Evolutionary conservation across 2,113 vertebrate species (phyloP).

Genomic region (Cyanistes caeruleus): DNA sequence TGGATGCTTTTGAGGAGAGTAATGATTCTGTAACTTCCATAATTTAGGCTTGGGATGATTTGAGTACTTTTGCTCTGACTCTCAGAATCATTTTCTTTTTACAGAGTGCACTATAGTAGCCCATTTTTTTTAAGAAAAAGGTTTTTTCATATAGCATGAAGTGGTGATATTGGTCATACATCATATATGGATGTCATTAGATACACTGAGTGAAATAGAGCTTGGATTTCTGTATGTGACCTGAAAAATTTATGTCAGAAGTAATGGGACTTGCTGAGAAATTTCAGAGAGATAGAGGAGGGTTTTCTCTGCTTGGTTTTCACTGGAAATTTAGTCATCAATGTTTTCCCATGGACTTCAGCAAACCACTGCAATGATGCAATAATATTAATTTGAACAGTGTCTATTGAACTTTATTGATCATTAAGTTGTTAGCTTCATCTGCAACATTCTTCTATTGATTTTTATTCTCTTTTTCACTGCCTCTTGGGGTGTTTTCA

Average conservation of each 20-base stretch:
- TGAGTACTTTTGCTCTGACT: background rate
- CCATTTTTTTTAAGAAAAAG: background rate
- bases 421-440: background rate
- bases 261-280: background rate
- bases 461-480: background rate
- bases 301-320: background rate
- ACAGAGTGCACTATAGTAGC: background rate
- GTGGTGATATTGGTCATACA: background rate
- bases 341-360: background rate
- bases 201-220: background rate
- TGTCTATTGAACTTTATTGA: background rate
- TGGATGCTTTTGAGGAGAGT: background rate
- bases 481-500: background rate
- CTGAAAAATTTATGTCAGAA: background rate
- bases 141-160: background rate
- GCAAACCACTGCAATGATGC: background rate
- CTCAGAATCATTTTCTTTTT: background rate
- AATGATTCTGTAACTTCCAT: background rate
- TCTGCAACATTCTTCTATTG: background rate
- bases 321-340: background rate
- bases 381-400: background rate
- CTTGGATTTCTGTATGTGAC: background rate
- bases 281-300: background rate
- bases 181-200: background rate
- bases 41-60: background rate